Conservation (phyloP, 1,140 invertebrate genomes). For the Aphidius gifuensis region DNA sequence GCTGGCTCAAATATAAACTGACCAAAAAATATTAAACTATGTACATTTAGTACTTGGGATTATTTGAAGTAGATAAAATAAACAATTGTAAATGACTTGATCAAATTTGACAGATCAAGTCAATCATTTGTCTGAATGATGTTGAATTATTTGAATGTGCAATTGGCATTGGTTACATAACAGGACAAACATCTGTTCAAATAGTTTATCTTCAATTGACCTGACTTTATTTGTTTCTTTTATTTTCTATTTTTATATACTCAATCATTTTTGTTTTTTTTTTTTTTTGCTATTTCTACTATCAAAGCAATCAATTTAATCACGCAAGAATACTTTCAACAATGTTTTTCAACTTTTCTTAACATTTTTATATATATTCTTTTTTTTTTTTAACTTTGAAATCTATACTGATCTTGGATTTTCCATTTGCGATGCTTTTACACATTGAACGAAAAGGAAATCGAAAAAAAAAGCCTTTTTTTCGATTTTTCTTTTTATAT, state of each 20-base stretch:
- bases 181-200: too few relatives aligned
- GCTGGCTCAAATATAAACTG: too few relatives aligned
- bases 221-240: conserved; percentile 1
- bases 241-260: not conserved
- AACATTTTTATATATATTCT: too few relatives aligned
- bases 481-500: not conserved
- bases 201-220: too few relatives aligned
- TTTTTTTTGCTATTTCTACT: not conserved
- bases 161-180: too few relatives aligned
- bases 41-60: too few relatives aligned
- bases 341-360: not conserved
- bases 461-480: conserved; percentile 1
- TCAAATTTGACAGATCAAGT: too few relatives aligned
- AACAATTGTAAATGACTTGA: too few relatives aligned
- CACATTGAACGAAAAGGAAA: conserved; percentile 7
- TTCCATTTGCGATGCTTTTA: conserved; percentile 18
- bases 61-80: too few relatives aligned
- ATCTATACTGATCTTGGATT: conserved; percentile 14
- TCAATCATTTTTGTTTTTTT: not conserved
- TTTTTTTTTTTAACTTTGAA: conserved; percentile 13
- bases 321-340: conserved; percentile 7
- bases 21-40: too few relatives aligned
- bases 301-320: conserved; percentile 1
- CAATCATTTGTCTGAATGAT: too few relatives aligned
- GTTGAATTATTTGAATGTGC: too few relatives aligned